Evolutionary conservation across 2,888 invertebrate species (phyloP).

Genomic region (Abrostola triplasia): DNA sequence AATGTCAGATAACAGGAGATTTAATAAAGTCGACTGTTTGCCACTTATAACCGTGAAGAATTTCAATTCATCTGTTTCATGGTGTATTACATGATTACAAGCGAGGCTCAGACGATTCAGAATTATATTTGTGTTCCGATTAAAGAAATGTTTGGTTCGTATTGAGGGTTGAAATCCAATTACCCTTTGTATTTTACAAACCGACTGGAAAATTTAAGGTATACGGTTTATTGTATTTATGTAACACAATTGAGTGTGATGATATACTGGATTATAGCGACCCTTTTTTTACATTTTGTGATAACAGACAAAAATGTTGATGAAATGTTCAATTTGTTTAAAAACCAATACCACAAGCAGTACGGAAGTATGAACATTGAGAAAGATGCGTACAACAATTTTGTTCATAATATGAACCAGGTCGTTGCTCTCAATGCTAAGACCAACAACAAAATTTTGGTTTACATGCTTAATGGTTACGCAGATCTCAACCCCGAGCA

Average conservation of each 20-base stretch:
- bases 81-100: constrained; percentile 68
- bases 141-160: constrained; percentile 15
- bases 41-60: constrained; percentile 65
- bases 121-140: constrained; percentile 33
- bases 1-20: constrained; percentile 74
- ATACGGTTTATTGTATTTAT: not conserved
- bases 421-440: constrained; percentile 64
- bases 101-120: constrained; percentile 46
- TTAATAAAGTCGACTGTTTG: constrained; percentile 71
- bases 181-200: not conserved
- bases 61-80: constrained; percentile 67
- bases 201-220: not conserved
- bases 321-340: constrained; percentile 63
- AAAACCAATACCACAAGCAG: constrained; percentile 63
- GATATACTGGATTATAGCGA: no score
- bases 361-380: constrained; percentile 60
- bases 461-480: constrained; percentile 68
- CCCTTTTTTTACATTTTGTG: constrained; percentile 3
- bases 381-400: constrained; percentile 60
- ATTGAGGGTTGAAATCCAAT: not conserved
- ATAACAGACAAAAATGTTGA: constrained; percentile 32
- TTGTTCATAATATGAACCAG: constrained; percentile 64
- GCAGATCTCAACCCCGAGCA: constrained; percentile 67
- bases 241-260: no score
- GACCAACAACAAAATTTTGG: constrained; percentile 43